phyloP scores from a whole-genome alignment of 1,140 invertebrate genomes.

The Rhagoletis zephyria region DNA sequence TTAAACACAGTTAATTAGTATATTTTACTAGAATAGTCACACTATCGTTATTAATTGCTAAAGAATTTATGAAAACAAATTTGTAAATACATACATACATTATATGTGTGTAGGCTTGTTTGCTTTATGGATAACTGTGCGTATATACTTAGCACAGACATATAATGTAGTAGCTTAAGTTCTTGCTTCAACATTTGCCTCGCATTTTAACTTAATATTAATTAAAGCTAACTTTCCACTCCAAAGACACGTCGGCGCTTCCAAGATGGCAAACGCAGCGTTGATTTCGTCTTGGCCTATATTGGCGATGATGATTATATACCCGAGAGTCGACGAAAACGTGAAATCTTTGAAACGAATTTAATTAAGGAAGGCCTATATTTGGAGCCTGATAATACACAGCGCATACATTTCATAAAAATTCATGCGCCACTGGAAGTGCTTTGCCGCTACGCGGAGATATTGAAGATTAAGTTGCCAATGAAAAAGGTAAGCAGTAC shows the following conservation, averaged over 20 bases:
- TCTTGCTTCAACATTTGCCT: not conserved
- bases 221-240: not conserved
- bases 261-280: conserved; percentile 72
- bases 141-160: conserved; percentile 1
- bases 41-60: not conserved
- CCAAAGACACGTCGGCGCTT: conserved; percentile 71
- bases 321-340: conserved; percentile 71
- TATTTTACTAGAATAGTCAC: no score
- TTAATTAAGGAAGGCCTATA: conserved; percentile 77
- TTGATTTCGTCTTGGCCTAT: conserved; percentile 82
- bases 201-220: not conserved
- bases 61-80: not conserved
- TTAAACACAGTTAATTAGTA: no score
- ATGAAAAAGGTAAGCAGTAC: conserved; percentile 79
- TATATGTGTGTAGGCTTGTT: not conserved
- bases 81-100: not conserved
- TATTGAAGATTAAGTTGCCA: conserved; percentile 90
- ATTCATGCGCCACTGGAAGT: conserved; percentile 88
- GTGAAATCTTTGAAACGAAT: conserved; percentile 77
- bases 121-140: not conserved
- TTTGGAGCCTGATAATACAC: conserved; percentile 77
- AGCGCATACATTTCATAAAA: conserved; percentile 79
- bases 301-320: conserved; percentile 72
- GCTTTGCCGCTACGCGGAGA: conserved; percentile 86
- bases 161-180: conserved; percentile 33